Evolutionary conservation across 2,888 invertebrate genomes (phyloP), one percentile per base, ranked within the genome.

Genomic region (Ormia ochracea): DNA sequence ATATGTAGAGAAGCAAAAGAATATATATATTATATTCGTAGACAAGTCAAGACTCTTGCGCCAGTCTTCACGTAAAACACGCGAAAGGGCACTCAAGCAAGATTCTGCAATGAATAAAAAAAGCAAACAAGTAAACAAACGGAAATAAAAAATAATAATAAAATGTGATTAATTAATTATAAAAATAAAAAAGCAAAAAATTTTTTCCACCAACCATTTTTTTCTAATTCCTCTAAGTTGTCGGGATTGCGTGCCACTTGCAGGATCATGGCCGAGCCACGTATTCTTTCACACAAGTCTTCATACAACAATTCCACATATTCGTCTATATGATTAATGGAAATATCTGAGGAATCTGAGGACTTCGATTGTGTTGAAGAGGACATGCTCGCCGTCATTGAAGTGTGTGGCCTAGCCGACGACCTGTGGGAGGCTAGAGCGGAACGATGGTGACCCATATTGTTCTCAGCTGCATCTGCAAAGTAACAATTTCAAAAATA

Each of bases 11-110:
- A 99, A 98, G 88, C 98, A 98, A 89, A 98, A 97, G 91, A 99
- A 99, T 85, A 97, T 96, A 89, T 97, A 97, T 82, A 98, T 95
- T 87, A 99, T 96, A 90, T 98, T 98, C 84, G 97, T 98, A 84
- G 98, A 97, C 76, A 99, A 91, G 89, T 99, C 98, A 86, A 98
- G 94, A 89, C 96, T 98, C 88, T 96, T 94, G 90, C 96, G 96
- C 96, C 98, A 99, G 90, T 99, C 99, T 91, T 99, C 99, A 83
- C 98, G 93, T 68, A 99, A 91, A 33, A 99, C 98, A 87, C 99
- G 92, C 10, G 98, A 96, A 84, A 99, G 91, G 43, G 98, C 99
- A 91, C 98, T 98, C 61, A 99, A 91, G 68, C 98, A 93, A 43
- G 97, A 96, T 91, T 99, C 96, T 96, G 90, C n/a, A n/a, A n/a